Percentiles rank a stretch among this genome's conserved stretches.
These are phyloP conservation scores for Murina feae DNA, from an alignment of 2,113 vertebrate genomes.

Conservation along the genomic window DNA sequence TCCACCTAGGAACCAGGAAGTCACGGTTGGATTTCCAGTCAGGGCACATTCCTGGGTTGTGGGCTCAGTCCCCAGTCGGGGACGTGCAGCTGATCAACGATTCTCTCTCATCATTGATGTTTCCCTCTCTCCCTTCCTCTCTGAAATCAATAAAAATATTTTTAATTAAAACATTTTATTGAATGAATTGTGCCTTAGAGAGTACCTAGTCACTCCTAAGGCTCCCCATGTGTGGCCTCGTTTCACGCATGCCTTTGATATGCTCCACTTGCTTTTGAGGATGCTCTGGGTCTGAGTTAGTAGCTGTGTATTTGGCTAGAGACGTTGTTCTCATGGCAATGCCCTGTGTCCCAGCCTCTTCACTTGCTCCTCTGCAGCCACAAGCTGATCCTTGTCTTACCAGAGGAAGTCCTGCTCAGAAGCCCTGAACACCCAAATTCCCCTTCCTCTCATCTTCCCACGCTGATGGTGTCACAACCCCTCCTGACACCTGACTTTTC, in stretches of 20 bases:
- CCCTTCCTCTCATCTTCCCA: neutral
- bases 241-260: neutral
- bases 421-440: neutral
- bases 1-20: too few species aligned
- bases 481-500: neutral
- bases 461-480: neutral
- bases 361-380: neutral
- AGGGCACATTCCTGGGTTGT: too few species aligned
- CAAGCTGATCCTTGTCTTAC: slow-evolving; percentile 26
- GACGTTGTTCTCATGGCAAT: neutral
- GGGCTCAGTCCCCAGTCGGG: too few species aligned
- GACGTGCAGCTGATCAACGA: too few species aligned
- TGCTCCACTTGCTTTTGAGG: neutral
- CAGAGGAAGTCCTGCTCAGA: neutral
- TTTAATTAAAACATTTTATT: too few species aligned
- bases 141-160: too few species aligned
- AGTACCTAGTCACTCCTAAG: neutral
- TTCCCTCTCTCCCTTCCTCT: too few species aligned
- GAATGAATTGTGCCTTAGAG: neutral
- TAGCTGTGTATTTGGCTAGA: fast-evolving
- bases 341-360: neutral
- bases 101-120: too few species aligned
- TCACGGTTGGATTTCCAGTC: too few species aligned
- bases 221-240: neutral
- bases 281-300: neutral